A percentile compares a stretch with the other conserved stretches of the same genome.
phyloP scores from a whole-genome alignment of 2,113 vertebrate genomes.

The Dolichotis patagonum region DNA sequence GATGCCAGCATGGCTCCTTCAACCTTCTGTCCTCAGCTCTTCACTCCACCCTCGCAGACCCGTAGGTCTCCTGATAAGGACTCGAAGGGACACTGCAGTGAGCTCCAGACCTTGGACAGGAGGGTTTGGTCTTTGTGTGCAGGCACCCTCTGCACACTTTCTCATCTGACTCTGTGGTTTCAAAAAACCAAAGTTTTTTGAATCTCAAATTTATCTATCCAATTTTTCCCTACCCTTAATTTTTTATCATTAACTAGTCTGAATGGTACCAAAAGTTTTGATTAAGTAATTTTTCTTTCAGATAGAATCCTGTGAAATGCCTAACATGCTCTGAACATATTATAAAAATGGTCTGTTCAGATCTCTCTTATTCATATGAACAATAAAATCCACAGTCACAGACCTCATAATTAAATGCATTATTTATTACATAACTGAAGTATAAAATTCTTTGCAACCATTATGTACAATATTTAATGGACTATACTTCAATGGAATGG shows the following conservation, averaged over 20 bases:
- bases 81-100: too few species aligned
- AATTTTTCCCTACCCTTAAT: background rate
- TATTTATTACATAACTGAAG: background rate
- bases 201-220: background rate
- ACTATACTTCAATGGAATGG: background rate
- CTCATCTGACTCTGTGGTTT: background rate
- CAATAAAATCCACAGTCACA: background rate
- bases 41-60: too few species aligned
- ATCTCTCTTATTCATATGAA: slow-evolving; percentile 18
- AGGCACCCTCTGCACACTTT: too few species aligned
- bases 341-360: background rate
- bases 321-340: background rate
- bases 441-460: background rate
- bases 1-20: too few species aligned
- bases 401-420: background rate
- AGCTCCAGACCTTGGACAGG: too few species aligned
- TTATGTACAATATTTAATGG: background rate
- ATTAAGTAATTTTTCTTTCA: background rate
- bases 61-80: too few species aligned
- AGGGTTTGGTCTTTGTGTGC: too few species aligned
- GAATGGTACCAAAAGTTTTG: background rate
- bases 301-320: background rate
- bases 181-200: background rate
- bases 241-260: background rate
- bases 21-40: too few species aligned